Evolutionary conservation across 2,888 invertebrate genomes (phyloP), one percentile per base, ranked within the genome.

Genomic region (Lasioglossum figueresi): DNA sequence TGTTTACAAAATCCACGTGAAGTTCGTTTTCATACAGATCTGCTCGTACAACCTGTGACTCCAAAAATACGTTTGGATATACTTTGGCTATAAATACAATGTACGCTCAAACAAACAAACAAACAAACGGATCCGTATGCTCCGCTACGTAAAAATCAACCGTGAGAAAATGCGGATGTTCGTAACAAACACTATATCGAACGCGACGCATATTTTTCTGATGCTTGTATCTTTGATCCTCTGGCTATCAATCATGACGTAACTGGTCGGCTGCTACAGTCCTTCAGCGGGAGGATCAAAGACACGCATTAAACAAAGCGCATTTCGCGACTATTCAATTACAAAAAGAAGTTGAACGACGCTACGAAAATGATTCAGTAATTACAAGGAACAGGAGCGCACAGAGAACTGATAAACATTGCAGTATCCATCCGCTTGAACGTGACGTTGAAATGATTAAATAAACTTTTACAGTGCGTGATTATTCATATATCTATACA

Each of bases 61-160:
- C 66, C 34, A 77, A 79, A 85, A 71, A 79, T 82, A 80, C 37
- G 76, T 40, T 76, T 27, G 27, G 37, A 63, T 74, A 80, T 80
- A 84, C 43, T 68, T 79, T 63, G 19, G 73, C 43, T 70, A 43
- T 63, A 76, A 80, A 59, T 63, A 80, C 72, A 52, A 74, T 14
- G 34, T 59, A 74, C 52, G 63, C 70, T 63, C 83, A 70, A 63
- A 63, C 34, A 66, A 73, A 76, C 77, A 76, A 73, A 83, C 68
- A 14, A 83, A 70, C 68, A 70, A 73, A 83, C 82, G 77, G 82
- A 82, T 83, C 56, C 76, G 70, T 83, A 63, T 71, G 40, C n/a
- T n/a, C 70, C 43, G 68, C 37, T 63, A 63, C 19, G 43, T 76
- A 59, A 71, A 83, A 63, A 75, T 72, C 63, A 79, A 75, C 56